Evolutionary conservation across 2,888 invertebrate genomes (phyloP).

Genomic region (Ptilodon capucinus): DNA sequence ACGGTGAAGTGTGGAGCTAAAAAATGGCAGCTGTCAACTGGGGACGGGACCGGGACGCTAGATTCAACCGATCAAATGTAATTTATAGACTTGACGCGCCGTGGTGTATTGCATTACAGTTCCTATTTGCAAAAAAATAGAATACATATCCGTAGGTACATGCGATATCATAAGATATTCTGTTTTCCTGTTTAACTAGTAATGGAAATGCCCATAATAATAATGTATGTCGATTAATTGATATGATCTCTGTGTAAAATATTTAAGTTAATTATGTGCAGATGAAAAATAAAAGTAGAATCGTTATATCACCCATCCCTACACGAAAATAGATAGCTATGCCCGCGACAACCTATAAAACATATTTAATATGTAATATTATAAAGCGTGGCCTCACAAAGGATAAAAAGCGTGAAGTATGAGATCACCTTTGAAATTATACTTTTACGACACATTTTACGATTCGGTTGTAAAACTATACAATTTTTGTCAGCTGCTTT

Average conservation of each 20-base stretch:
- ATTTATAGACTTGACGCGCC: constrained; percentile 3
- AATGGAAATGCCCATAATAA: too few species aligned
- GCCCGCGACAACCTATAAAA: neutral
- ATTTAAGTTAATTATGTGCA: neutral
- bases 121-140: neutral
- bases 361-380: neutral
- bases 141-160: too few species aligned
- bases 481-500: constrained; percentile 15
- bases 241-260: neutral
- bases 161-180: too few species aligned
- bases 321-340: neutral
- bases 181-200: neutral
- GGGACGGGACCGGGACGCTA: constrained; percentile 6
- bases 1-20: constrained; percentile 26
- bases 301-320: too few species aligned
- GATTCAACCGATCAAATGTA: constrained; percentile 1
- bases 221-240: neutral
- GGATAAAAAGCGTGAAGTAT: constrained; percentile 1
- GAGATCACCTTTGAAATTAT: constrained; percentile 4
- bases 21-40: constrained; percentile 41
- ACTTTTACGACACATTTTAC: constrained; percentile 17
- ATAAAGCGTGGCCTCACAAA: neutral
- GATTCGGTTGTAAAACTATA: constrained; percentile 21
- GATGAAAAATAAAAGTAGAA: neutral
- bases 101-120: neutral